Conservation (phyloP, 2,888 invertebrate genomes). For the Pecten maximus region DNA sequence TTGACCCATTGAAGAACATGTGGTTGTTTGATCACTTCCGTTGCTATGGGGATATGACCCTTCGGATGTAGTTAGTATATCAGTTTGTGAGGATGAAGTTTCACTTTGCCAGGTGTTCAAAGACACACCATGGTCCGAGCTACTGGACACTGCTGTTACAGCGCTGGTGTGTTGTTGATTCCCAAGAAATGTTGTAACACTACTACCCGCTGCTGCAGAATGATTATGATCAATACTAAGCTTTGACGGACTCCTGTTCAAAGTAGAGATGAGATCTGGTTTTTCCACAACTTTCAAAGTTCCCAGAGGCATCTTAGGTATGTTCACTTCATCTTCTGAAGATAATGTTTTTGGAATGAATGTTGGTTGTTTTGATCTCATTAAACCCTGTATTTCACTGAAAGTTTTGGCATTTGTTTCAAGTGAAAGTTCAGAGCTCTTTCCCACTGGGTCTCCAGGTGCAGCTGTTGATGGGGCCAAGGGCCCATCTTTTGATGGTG, state of each 20-base stretch:
- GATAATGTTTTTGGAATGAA: slow-evolving; percentile 13
- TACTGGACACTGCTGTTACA: background rate
- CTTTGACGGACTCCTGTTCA: background rate
- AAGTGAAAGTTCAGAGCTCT: background rate
- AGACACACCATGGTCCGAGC: background rate
- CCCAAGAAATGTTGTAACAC: background rate
- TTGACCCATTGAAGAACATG: background rate
- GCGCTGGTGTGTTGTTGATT: background rate
- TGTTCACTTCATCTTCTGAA: background rate
- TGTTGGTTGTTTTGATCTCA: background rate
- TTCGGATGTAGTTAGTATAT: background rate
- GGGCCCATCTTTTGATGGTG: background rate
- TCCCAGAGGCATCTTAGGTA: slow-evolving; percentile 15
- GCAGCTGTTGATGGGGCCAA: background rate
- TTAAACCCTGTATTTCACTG: background rate
- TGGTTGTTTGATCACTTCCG: background rate
- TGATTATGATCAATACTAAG: background rate
- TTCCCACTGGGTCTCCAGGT: background rate
- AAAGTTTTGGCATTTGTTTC: background rate
- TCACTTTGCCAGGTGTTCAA: background rate
- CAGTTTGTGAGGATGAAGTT: background rate
- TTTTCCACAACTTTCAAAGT: background rate
- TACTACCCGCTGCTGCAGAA: background rate
- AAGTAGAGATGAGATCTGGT: background rate
- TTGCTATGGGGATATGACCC: background rate